A percentile compares a stretch with the other conserved stretches of the same genome.
phyloP scores from a whole-genome alignment of 2,797 vertebrate species.

The Caiman crocodilus region DNA sequence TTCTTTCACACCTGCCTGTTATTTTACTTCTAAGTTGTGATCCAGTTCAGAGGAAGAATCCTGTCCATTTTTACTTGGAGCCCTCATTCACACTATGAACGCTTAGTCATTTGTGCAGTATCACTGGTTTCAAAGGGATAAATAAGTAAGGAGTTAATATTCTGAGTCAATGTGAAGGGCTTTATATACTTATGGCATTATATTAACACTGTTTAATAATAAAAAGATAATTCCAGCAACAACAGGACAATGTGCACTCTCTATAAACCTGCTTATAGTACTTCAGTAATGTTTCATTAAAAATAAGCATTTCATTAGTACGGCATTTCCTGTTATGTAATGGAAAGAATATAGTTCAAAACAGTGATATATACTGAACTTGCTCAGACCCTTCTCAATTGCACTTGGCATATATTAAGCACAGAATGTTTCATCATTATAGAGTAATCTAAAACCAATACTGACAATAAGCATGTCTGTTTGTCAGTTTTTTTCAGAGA shows the following conservation, averaged over 20 bases:
- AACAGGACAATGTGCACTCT: neutral
- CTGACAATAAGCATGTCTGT: neutral
- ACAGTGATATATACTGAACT: neutral
- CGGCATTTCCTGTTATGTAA: neutral
- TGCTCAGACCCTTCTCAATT: neutral
- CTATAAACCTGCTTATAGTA: neutral
- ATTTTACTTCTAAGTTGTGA: neutral
- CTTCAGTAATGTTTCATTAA: neutral
- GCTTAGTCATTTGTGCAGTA: neutral
- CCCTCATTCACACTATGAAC: neutral
- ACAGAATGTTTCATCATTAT: fast-evolving
- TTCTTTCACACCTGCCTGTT: neutral
- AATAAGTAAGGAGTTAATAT: neutral
- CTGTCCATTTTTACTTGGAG: neutral
- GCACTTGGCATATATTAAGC: fast-evolving
- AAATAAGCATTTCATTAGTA: neutral
- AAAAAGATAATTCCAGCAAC: neutral
- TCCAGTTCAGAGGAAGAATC: neutral
- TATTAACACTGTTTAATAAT: neutral
- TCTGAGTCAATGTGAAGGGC: neutral
- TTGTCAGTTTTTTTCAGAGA: neutral
- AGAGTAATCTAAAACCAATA: neutral
- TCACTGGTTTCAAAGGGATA: neutral
- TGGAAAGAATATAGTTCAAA: neutral
- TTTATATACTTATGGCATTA: neutral